These are phyloP conservation scores for Cariama cristata DNA, from an alignment of 2,113 vertebrate species.

Conservation along the genomic window DNA sequence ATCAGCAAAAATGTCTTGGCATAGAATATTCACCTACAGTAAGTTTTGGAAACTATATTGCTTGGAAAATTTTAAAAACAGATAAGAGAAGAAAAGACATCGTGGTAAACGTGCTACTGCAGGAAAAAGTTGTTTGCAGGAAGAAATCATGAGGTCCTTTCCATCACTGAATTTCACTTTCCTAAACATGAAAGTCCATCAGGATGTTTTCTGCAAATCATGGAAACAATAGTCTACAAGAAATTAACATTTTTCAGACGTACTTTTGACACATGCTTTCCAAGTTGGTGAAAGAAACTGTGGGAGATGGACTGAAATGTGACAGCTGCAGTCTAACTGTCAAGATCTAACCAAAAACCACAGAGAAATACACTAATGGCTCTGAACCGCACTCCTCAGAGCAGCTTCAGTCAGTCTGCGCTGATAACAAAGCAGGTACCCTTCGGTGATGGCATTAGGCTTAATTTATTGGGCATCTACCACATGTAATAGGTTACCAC, in stretches of 20 bases:
- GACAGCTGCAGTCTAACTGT: constrained; percentile 19
- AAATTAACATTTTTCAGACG: constrained; percentile 3
- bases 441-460: background rate
- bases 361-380: background rate
- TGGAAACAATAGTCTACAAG: background rate
- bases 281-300: background rate
- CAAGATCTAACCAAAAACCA: background rate
- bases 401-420: background rate
- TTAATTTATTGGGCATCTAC: constrained; percentile 28
- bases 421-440: background rate
- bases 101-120: background rate
- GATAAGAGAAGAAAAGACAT: background rate
- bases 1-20: background rate
- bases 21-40: background rate
- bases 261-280: background rate
- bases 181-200: background rate
- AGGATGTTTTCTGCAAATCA: background rate
- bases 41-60: background rate
- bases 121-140: background rate
- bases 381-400: background rate
- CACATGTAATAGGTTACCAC: background rate
- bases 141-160: background rate
- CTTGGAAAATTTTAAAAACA: background rate
- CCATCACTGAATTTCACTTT: background rate
- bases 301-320: constrained; percentile 15